These are phyloP conservation scores for Oenanthe melanoleuca DNA, from an alignment of 2,113 vertebrate genomes.

Conservation along the genomic window DNA sequence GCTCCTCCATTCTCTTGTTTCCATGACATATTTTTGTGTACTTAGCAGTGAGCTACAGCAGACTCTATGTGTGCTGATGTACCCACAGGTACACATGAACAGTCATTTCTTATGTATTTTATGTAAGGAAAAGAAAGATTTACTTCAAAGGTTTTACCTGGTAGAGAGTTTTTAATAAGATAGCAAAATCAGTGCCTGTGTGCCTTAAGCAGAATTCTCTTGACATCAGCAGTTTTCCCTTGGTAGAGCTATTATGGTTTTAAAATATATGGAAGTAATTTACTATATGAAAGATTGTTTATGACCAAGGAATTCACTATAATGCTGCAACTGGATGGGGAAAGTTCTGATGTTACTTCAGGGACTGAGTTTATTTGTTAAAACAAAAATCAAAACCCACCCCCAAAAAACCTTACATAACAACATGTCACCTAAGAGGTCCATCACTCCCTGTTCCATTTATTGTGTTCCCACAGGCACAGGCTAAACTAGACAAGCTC, in stretches of 20 bases:
- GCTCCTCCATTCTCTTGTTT: neutral
- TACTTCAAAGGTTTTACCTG: slow-evolving; percentile 7
- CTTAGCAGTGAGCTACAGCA: neutral
- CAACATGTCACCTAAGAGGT: neutral
- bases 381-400: neutral
- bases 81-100: neutral
- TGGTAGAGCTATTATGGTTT: neutral
- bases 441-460: neutral
- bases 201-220: neutral
- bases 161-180: neutral
- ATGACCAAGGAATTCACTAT: neutral
- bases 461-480: neutral
- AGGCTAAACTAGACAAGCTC: neutral
- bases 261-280: neutral
- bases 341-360: neutral
- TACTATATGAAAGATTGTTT: neutral
- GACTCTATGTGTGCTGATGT: neutral
- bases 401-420: neutral
- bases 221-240: neutral
- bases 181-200: neutral
- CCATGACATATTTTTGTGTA: neutral
- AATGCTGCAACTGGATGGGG: neutral
- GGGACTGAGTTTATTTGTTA: neutral
- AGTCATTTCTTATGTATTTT: slow-evolving; percentile 7
- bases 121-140: slow-evolving; percentile 18